Base-by-base conservation (phyloP, 2,797 vertebrate species). In the Apogon talboti region DNA sequence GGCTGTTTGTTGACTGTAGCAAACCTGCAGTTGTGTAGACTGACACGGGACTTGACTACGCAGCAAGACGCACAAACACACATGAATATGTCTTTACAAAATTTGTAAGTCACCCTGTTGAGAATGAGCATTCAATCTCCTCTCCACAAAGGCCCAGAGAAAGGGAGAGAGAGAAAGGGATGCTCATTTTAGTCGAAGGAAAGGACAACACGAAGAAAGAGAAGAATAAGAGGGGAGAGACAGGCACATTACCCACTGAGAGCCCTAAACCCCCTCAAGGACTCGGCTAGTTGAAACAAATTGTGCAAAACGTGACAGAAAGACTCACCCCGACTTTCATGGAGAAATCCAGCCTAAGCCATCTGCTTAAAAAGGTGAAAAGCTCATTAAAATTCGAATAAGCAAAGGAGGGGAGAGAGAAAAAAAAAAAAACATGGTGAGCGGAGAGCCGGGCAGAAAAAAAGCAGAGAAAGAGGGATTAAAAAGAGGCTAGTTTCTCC, bases 331-430 rank as follows among this genome's bases (percentile, higher is more conserved):
- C 52, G 84, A 80, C 77, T 89, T 87, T 91, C 87, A 78, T 72
- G 82, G 76, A 85, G 81, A 89, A 90, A 92, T 89, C 88, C 88
- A 74, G 89, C 77, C 83, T 90, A 76, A 90, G 90, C 90, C 87
- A 90, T 90, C 89, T 92, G 92, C 89, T 92, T 89, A 88, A 90
- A 90, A 92, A 92, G 92, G 91, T 93, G 91, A 92, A 93, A 92
- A 87, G 88, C 91, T 92, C 90, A 93, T 94, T 93, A 91, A 90
- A 91, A 92, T 93, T 91, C 85, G 90, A 92, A 91, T 84, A 87
- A 88, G 88, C 70, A 48, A 87, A 79, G 71, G 48, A 57, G 24
- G 44, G 46, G 3, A 14, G 10, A 41, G 13, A 58, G 37, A 28
- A 28, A 28, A 28, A 28, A 28, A 28, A 28, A 53, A 72, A 74